These are phyloP conservation scores for Yponomeuta evonymella DNA, from an alignment of 2,888 invertebrate genomes.

Conservation along the genomic window DNA sequence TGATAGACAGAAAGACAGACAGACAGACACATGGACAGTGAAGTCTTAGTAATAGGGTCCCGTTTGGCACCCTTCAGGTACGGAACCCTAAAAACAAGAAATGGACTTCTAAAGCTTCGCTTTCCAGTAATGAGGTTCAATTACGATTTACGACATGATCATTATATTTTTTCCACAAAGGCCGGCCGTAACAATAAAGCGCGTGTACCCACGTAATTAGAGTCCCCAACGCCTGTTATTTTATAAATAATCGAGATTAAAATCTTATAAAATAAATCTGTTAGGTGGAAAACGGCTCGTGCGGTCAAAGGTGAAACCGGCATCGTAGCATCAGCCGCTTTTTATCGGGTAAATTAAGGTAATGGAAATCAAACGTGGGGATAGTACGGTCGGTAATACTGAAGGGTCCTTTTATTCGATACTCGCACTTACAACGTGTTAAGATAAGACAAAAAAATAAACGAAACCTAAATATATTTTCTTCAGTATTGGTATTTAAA, in stretches of 20 bases:
- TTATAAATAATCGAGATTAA: conserved; percentile 9
- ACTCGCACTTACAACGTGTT: no score
- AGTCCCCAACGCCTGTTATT: conserved; percentile 9
- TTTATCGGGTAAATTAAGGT: conserved; percentile 59
- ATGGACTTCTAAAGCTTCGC: neutral
- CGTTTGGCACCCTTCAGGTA: no score
- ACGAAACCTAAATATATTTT: no score
- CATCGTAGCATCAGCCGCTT: conserved; percentile 36
- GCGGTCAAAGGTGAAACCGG: conserved; percentile 53
- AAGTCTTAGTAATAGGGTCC: no score
- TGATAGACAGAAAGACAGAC: no score
- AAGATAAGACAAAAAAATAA: no score
- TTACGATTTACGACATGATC: neutral
- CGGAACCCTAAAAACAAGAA: neutral
- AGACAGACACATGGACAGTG: no score
- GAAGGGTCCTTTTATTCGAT: no score
- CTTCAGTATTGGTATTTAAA: no score
- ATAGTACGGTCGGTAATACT: neutral
- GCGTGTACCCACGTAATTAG: neutral
- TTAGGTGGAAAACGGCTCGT: conserved; percentile 14
- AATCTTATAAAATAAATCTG: conserved; percentile 9
- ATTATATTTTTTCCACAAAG: neutral
- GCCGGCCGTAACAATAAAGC: neutral
- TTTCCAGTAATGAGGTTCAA: neutral
- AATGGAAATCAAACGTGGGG: conserved; percentile 44